Base-by-base conservation (phyloP, 1,140 invertebrate genomes). In the Parapsyche elsis region DNA sequence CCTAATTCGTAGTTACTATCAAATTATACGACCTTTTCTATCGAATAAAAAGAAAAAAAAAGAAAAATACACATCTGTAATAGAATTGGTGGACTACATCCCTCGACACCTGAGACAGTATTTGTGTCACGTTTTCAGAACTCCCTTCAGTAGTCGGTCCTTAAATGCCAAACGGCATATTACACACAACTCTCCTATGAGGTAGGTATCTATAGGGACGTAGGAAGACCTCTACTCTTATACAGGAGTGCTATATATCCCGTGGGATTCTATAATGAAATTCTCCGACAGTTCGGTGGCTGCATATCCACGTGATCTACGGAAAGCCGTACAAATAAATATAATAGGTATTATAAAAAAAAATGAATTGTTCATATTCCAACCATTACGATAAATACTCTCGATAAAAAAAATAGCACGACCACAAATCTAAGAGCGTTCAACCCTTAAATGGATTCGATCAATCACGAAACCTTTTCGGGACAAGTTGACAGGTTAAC, bases 1-100 rank as follows among this genome's bases (percentile, higher is more conserved):
- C 71, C 76, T 81, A 81, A 81, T 81, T 81, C 80, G 44, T 71
- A 16, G n/a, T 77, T 24, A 76, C 76, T 73, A 73, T 78, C 80
- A 19, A 81, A 79, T 79, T 71, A 78, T 78, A 4, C 19, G 24
- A 71, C 75, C 57, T 46, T 49, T 26, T 74, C 12, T 46, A 38
- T 24, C 1, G 46, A 49, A 61, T 5, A 5, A 23, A 24, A 24
- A 53, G 71, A 44, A 2, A 74, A 23, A 10, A 21, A 10, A 21
- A 21, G n/a, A 61, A 61, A 21, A 61, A 61, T 61, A 21, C 2
- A 61, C 19, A 10, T 5, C 9, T 1, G 19, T 61, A 61, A 61
- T 61, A 19, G 59, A 61, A 10, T 61, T 61, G n/a, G 21, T 61
- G 24, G 71, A 74, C 19, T 24, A 14, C 12, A 53, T 76, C 57